Conservation (phyloP, 2,888 invertebrate species). For the Troides oblongomaculatus region DNA sequence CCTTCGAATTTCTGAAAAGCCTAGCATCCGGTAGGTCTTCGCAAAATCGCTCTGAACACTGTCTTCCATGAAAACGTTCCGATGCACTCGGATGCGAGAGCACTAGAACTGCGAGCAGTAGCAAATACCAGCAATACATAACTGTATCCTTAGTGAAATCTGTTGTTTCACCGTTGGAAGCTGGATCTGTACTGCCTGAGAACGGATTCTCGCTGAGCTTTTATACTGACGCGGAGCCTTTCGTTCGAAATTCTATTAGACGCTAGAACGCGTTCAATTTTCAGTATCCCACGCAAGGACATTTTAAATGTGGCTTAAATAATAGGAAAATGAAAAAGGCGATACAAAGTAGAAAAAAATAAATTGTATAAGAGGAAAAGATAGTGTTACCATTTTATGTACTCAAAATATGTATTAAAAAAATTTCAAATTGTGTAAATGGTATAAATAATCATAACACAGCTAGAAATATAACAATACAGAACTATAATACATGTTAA, state of each 20-base stretch:
- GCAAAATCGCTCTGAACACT: constrained; percentile 52
- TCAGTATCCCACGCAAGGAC: constrained; percentile 55
- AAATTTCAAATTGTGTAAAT: too few species aligned
- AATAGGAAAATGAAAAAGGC: not conserved
- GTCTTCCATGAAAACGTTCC: constrained; percentile 67
- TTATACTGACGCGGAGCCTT: constrained; percentile 52
- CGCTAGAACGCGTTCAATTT: constrained; percentile 76
- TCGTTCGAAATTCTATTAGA: constrained; percentile 63
- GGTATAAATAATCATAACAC: too few species aligned
- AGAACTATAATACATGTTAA: too few species aligned
- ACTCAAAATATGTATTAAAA: too few species aligned
- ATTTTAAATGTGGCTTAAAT: constrained; percentile 17
- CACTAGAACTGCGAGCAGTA: constrained; percentile 67
- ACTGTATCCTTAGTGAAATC: constrained; percentile 50
- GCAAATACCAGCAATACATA: constrained; percentile 76
- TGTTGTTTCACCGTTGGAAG: constrained; percentile 51
- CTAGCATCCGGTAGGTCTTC: constrained; percentile 5
- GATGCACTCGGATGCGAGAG: constrained; percentile 62
- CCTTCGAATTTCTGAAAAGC: constrained; percentile 1
- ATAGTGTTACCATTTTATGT: too few species aligned
- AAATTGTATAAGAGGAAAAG: not conserved
- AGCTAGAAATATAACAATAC: too few species aligned
- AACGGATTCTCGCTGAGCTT: constrained; percentile 42
- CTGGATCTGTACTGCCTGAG: constrained; percentile 61
- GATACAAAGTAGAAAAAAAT: constrained; percentile 7